Evolutionary conservation across 2,113 vertebrate genomes (phyloP), one percentile per base, ranked within the genome.

Genomic region (Leuciscus idus): DNA sequence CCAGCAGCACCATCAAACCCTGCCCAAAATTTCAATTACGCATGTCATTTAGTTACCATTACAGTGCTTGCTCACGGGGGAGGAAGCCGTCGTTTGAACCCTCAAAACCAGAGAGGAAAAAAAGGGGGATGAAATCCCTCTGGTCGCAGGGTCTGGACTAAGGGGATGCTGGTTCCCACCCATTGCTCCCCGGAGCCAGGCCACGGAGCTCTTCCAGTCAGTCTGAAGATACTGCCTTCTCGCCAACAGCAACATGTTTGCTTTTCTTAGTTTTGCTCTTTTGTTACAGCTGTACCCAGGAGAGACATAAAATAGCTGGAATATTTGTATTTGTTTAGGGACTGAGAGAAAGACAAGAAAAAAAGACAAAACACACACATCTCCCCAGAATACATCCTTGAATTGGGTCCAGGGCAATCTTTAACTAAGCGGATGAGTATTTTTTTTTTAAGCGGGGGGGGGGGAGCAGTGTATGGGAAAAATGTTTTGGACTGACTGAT

Each of bases 181-280:
- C 39, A 62, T 86, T 81, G 61, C 81, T 77, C 89, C 87, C 90
- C 73, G 87, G 89, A 88, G 89, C 91, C 91, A 93, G 91, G 93
- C 82, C 50, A 64, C 50, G 43, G 90, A 91, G 89, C 70, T 87
- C 80, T 52, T 88, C 87, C 87, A 66, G 7, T 28, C 75, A 43
- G 62, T 85, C 70, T 21, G 62, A 52, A 89, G 89, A 68, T 78
- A n/a, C 83, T 83, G 85, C 91, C 90, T 89, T 62, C 70, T 12
- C 83, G 94, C 94, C 94, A 95, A 95, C 81, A 93, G 91, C 93
- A 94, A 94, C 92, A 95, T 93, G 90, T 94, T 94, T 94, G 90
- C 91, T 91, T 93, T 92, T 88, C 90, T 91, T 88, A 2, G 83
- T 92, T 90, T 93, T 88, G 88, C 91, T 86, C 93, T 94, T 94